Base-by-base conservation (phyloP, 1,140 invertebrate genomes). In the Hestina assimilis region DNA sequence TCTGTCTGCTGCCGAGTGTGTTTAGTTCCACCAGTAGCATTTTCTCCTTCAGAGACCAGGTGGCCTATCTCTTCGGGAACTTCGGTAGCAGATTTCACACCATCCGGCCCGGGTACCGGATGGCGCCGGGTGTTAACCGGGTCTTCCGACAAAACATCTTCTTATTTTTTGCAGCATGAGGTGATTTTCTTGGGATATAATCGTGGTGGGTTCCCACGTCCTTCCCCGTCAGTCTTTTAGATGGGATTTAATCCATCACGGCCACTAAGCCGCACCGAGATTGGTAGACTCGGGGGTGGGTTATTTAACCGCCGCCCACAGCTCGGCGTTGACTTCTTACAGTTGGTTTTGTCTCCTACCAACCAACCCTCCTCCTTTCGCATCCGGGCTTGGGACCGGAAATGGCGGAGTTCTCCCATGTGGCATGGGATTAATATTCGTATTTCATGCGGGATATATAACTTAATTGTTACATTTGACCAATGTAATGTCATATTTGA, bases 61-160 rank as follows among this genome's bases (percentile, higher is more conserved):
- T 14, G 51, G 15, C 2, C 14, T n/a, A 38, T 15, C 51, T 12
- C 35, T 7, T 14, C 11, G 21, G 51, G 26, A 45, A 28, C 43
- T 60, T 60, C 51, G 58, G 58, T 60, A 3, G 51, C 50, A 52
- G 19, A 60, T 60, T 60, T 60, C 50, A 4, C 50, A 53, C 17
- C 35, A 53, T 20, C 38, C 24, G 17, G 35, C 50, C 50, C 50
- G 50, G 50, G 12, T 28, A 53, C 35, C 24, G 23, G 17, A 20
- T 53, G 35, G 26, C 50, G 50, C 50, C 35, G 50, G 42, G 6
- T 28, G 35, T 53, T 42, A 53, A 15, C 42, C 50, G 50, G 50
- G 29, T 46, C 29, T 29, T 55, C 42, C 26, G 11, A 38, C 31
- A 33, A 33, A 6, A n/a, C 11, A 6, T 33, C 31, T 33, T n/a